Base-by-base conservation (phyloP, 2,888 invertebrate species). In the Periphyllus acericola region DNA sequence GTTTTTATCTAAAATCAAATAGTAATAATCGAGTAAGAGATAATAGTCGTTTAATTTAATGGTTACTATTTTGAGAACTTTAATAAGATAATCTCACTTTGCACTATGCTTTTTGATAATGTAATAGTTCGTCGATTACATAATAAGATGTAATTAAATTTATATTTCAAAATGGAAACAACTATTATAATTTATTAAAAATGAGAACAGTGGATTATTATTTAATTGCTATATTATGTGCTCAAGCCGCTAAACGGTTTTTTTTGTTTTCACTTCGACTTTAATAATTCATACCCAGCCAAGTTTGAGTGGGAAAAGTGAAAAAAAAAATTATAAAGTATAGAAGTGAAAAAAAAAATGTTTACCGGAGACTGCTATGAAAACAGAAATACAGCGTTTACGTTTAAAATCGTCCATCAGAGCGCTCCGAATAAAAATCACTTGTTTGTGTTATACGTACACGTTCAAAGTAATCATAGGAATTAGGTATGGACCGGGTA, bases 1-100 rank as follows among this genome's bases (percentile, higher is more conserved):
- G 32, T 25, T 17, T 72, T 83, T 29, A 34, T 83, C 36, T 46
- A 72, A 74, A 83, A 34, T 72, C 55, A 55, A 83, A 72, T 55
- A 72, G 2, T 17, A 83, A 55, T 34, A 36, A 52, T 34, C 34
- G 32, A 25, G 25, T 29, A 83, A 74, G 29, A 83, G 34, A 83
- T 83, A 75, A 60, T 60, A 29, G 21, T 60, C 29, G n/a, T 74
- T 83, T 83, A 40, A 81, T 81, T 83, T 55, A 74, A 74, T 75
- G 29, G 60, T 14, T 52, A 34, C 34, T 84, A 76, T 76, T 76
- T 76, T 32, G 29, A 84, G 66, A 66, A 46, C 46, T 76, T n/a
- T n/a, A n/a, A n/a, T 9, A 66, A 25, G 84, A 83, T 83, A 40
- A 83, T 75, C 40, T 83, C 21, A 34, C 36, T 6, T 74, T 74